phyloP scores from a whole-genome alignment of 2,888 invertebrate genomes.

The Rhagonycha lutea region DNA sequence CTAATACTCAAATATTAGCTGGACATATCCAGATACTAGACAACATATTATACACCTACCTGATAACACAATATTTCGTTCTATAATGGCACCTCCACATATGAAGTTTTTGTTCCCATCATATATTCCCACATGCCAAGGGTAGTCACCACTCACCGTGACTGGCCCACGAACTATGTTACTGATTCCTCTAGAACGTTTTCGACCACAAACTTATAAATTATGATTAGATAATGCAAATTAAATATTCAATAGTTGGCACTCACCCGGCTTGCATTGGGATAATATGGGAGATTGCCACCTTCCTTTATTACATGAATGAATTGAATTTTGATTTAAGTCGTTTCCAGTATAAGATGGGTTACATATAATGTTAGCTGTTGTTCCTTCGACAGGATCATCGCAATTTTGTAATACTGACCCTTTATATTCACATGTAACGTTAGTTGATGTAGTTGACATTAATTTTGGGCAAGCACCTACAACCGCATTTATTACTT shows the following conservation, averaged over 20 bases:
- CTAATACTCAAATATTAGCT: too few relatives aligned
- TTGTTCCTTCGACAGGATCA: neutral
- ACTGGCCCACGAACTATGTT: slow-evolving; percentile 10
- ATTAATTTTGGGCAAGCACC: neutral
- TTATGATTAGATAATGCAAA: neutral
- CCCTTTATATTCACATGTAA: neutral
- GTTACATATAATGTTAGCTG: neutral
- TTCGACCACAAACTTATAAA: slow-evolving; percentile 46
- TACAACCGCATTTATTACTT: too few relatives aligned
- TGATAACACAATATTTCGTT: slow-evolving; percentile 40
- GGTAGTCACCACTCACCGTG: slow-evolving; percentile 24
- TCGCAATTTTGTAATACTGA: neutral
- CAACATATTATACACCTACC: slow-evolving; percentile 41
- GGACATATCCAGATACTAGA: too few relatives aligned
- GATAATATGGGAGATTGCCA: neutral
- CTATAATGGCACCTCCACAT: slow-evolving; percentile 47
- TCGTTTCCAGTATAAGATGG: neutral
- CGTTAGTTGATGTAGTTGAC: neutral
- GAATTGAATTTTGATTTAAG: neutral
- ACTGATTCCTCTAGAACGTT: slow-evolving; percentile 34
- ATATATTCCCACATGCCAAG: slow-evolving; percentile 48
- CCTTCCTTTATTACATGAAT: neutral
- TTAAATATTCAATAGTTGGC: too few relatives aligned
- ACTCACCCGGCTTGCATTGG: neutral
- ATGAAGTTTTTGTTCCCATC: slow-evolving; percentile 25